Percentiles rank a stretch among this genome's conserved stretches.
phyloP scores from a whole-genome alignment of 2,113 vertebrate genomes.

The Perca schrenkii region DNA sequence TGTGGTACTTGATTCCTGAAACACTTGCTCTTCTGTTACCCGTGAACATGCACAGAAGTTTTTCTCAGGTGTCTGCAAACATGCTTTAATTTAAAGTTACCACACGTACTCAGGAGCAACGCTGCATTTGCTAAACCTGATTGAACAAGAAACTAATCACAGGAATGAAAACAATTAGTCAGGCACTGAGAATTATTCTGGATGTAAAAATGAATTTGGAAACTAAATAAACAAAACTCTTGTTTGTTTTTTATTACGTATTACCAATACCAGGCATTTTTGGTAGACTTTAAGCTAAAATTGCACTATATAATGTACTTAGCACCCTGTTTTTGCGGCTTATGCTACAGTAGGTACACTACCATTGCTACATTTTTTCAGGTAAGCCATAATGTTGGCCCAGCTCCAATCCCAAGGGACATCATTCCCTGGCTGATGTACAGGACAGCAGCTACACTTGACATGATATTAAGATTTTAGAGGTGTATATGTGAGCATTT shows the following conservation, averaged over 20 bases:
- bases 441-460: not conserved
- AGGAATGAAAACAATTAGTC: not conserved
- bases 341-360: no score
- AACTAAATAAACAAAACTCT: not conserved
- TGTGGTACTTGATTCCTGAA: no score
- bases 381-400: not conserved
- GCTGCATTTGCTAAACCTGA: not conserved
- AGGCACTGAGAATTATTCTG: not conserved
- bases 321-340: no score
- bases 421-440: not conserved
- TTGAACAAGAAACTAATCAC: not conserved
- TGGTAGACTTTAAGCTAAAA: not conserved
- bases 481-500: not conserved
- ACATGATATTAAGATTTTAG: not conserved
- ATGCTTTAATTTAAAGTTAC: no score
- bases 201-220: not conserved
- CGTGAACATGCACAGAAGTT: no score
- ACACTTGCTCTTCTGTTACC: no score
- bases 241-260: no score
- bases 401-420: not conserved
- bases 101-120: not conserved
- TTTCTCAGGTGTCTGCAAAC: no score
- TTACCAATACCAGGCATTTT: not conserved
- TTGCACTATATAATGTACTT: no score
- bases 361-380: no score